Conservation (phyloP, 2,797 vertebrate genomes). For the Dendrocincla fuliginosa region DNA sequence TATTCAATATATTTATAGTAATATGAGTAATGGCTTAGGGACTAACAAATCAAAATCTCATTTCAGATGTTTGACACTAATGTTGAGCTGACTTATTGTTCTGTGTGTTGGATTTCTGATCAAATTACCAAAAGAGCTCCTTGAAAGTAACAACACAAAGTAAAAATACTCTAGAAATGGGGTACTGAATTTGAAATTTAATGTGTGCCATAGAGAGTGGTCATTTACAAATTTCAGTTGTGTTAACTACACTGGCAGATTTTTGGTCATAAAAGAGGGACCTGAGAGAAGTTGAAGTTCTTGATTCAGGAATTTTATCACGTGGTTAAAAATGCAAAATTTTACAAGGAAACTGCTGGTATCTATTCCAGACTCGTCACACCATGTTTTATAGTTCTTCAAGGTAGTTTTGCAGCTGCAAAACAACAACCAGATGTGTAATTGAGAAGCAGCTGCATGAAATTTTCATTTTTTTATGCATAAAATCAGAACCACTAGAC, state of each 20-base stretch:
- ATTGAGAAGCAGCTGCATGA: slow-evolving; percentile 60
- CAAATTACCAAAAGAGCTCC: slow-evolving; percentile 73
- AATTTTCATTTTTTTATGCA: slow-evolving; percentile 58
- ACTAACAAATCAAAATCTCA: slow-evolving; percentile 90
- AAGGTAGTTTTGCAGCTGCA: slow-evolving; percentile 57
- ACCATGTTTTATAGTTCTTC: slow-evolving; percentile 39
- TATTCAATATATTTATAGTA: slow-evolving; percentile 79
- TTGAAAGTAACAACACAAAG: slow-evolving; percentile 48
- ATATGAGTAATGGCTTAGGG: slow-evolving; percentile 77
- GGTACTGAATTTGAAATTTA: slow-evolving; percentile 16
- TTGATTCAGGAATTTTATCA: not conserved
- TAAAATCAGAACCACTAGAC: slow-evolving; percentile 48
- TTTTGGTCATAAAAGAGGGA: not conserved
- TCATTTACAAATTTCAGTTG: slow-evolving; percentile 29
- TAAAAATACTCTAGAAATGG: slow-evolving; percentile 22
- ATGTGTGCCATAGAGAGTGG: not conserved
- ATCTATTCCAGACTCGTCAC: slow-evolving; percentile 19
- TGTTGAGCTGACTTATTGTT: slow-evolving; percentile 81
- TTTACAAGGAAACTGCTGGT: not conserved
- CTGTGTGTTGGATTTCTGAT: slow-evolving; percentile 81
- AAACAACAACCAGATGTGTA: slow-evolving; percentile 66
- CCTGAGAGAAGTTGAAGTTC: not conserved
- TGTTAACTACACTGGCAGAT: not conserved
- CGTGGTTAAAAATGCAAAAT: not conserved
- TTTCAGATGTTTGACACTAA: slow-evolving; percentile 84